A percentile compares a stretch with the other conserved stretches of the same genome.
phyloP scores from a whole-genome alignment of 2,797 vertebrate genomes.

The Nothura maculosa region DNA sequence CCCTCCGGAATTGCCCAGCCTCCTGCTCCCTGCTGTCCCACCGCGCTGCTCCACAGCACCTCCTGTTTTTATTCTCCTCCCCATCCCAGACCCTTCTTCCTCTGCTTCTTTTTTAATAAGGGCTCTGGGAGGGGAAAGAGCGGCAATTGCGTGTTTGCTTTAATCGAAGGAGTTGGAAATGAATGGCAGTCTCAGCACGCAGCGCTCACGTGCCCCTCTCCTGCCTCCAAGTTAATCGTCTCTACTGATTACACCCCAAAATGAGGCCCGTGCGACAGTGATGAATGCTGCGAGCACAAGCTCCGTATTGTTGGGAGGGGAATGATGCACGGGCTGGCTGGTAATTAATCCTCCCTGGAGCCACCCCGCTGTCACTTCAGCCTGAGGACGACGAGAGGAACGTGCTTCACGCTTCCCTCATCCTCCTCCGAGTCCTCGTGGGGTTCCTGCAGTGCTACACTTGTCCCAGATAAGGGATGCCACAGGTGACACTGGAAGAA shows the following conservation, averaged over 20 bases:
- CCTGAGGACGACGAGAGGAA: background rate
- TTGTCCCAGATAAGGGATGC: background rate
- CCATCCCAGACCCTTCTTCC: background rate
- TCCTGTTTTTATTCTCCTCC: accelerated
- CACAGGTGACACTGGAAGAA: background rate
- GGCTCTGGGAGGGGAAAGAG: background rate
- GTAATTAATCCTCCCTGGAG: background rate
- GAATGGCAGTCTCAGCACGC: background rate
- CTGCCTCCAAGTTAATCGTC: background rate
- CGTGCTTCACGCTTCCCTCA: background rate
- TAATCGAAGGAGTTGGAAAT: background rate
- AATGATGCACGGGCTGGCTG: background rate
- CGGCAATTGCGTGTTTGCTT: background rate
- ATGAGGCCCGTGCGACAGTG: background rate
- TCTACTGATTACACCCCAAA: background rate
- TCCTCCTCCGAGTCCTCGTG: background rate
- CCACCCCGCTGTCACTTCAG: background rate
- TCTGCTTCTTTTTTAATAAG: background rate
- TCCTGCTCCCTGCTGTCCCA: background rate
- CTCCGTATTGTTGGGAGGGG: background rate
- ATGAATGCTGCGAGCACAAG: background rate
- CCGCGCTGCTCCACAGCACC: background rate
- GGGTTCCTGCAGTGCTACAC: background rate
- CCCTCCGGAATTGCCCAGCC: accelerated
- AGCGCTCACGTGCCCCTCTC: accelerated